phyloP scores from a whole-genome alignment of 2,888 invertebrate species.

The Fissipunctia ypsillon region DNA sequence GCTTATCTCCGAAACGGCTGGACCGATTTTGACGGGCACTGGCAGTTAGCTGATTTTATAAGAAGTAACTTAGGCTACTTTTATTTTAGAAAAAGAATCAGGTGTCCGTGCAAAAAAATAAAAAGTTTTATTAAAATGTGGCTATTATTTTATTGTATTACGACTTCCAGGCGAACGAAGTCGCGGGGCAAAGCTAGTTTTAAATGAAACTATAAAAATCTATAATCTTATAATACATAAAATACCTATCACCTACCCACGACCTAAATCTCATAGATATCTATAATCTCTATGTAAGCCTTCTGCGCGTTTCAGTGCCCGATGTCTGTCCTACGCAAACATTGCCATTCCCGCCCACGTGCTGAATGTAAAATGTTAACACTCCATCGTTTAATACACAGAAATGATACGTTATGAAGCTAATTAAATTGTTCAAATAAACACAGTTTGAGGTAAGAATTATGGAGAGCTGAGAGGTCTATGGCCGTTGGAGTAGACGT shows the following conservation, averaged over 20 bases:
- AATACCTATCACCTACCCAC: not conserved
- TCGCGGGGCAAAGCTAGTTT: too few species aligned
- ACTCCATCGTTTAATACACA: constrained; percentile 15
- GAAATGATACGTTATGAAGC: constrained; percentile 35
- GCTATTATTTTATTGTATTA: too few species aligned
- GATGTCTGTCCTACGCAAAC: not conserved
- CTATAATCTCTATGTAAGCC: not conserved
- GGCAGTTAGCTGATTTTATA: too few species aligned
- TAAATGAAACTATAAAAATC: too few species aligned
- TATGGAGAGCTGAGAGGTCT: not conserved
- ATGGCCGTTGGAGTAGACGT: not conserved
- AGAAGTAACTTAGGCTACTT: too few species aligned
- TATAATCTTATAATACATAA: too few species aligned
- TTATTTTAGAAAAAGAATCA: too few species aligned
- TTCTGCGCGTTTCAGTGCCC: constrained; percentile 9
- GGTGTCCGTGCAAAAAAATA: too few species aligned
- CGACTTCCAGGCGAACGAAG: too few species aligned
- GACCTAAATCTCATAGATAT: not conserved
- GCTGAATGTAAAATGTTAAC: constrained; percentile 36
- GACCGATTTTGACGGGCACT: too few species aligned
- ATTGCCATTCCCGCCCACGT: constrained; percentile 31
- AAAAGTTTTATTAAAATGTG: too few species aligned
- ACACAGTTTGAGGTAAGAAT: not conserved
- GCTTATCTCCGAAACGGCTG: too few species aligned
- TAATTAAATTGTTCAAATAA: constrained; percentile 25